These are phyloP conservation scores for Blastobasis lacticolella DNA, from an alignment of 2,888 invertebrate species.

Conservation along the genomic window DNA sequence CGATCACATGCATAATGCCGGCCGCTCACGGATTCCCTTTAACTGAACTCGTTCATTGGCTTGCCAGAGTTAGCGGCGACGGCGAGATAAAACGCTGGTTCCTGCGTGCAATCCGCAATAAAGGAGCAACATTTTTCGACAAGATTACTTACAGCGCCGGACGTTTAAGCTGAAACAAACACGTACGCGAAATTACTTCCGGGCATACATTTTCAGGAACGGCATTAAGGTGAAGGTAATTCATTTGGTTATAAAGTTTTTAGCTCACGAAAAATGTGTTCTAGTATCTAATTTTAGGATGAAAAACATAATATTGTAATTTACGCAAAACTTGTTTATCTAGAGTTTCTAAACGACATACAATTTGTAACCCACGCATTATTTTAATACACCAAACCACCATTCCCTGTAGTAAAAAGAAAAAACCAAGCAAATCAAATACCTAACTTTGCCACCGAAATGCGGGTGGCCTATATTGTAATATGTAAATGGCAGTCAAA, in stretches of 20 bases:
- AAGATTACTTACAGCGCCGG: conserved; percentile 47
- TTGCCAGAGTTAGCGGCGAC: too few relatives aligned
- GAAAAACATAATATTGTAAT: conserved; percentile 1
- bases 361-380: too few relatives aligned
- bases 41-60: too few relatives aligned
- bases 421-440: too few relatives aligned
- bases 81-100: too few relatives aligned
- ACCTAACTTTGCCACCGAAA: too few relatives aligned
- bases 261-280: conserved; percentile 18
- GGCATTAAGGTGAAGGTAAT: conserved; percentile 49
- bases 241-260: conserved; percentile 36
- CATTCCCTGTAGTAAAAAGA: too few relatives aligned
- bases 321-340: neutral
- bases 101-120: too few relatives aligned
- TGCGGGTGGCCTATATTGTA: conserved; percentile 1
- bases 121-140: conserved; percentile 29
- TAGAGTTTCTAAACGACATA: too few relatives aligned
- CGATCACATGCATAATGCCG: conserved; percentile 46
- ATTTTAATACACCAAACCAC: too few relatives aligned
- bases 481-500: conserved; percentile 54
- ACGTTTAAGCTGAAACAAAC: conserved; percentile 51
- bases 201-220: conserved; percentile 42
- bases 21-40: conserved; percentile 28
- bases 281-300: conserved; percentile 9
- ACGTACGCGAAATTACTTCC: conserved; percentile 52